Base-by-base conservation (phyloP, 2,888 invertebrate species). In the Tetheella fluctuosa region DNA sequence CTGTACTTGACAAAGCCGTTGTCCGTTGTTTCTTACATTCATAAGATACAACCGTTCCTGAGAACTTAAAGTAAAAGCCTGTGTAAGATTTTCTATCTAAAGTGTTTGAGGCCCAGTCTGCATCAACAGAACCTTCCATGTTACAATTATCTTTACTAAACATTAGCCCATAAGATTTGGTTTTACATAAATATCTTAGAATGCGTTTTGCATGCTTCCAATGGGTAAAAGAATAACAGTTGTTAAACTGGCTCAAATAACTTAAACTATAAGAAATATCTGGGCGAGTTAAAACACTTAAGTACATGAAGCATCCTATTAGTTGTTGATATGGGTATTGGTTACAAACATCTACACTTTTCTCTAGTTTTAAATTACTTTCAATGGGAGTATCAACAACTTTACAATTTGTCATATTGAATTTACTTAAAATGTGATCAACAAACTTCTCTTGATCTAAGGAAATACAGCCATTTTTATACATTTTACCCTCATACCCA, bases 11-110 rank as follows among this genome's bases (percentile, higher is more conserved):
- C 7, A 64, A 23, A 1, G 64, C 64, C 37, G 62, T 52, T 52
- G 42, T 62, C 58, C 54, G 42, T 54, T 61, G 64, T 20, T 64
- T 64, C 53, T 52, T 54, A 25, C 61, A 59, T 54, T 64, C 61
- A 54, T 23, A 64, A 53, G 58, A 59, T 10, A 61, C 56, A n/a
- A 54, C 39, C 13, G 55, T 2, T n/a, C 48, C 48, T 34, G 60
- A 59, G 8, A 59, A 37, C 37, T 56, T 61, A 52, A 62, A 60
- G 57, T 59, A 62, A 57, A 60, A 60, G 1, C 62, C 62, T 28
- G 59, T 53, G 23, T 39, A 59, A 23, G 63, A 62, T 59, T 52
- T 62, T 17, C 60, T 53, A 55, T 64, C 61, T 17, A 7, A 57
- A 57, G 23, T n/a, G 52, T 57, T 42, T 30, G 56, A 52, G 25